Percentiles rank a stretch among this genome's conserved stretches.
Evolutionary conservation across 2,113 vertebrate genomes (phyloP).

Genomic region (Centropristis striata): DNA sequence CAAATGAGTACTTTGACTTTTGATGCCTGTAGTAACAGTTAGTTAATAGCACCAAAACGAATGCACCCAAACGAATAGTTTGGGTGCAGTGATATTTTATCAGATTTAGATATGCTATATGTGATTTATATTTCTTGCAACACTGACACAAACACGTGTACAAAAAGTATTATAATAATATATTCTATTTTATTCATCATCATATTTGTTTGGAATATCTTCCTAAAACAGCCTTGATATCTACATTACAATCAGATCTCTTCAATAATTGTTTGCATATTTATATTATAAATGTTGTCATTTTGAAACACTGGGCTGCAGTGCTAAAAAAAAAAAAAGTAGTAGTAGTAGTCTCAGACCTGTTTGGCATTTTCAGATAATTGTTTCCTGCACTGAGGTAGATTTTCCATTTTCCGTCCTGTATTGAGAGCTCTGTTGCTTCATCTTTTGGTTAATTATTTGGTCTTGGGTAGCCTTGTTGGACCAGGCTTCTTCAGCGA

Average conservation of each 20-base stretch:
- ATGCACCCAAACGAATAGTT: too few species aligned
- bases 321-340: neutral
- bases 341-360: neutral
- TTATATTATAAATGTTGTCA: neutral
- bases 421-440: constrained; percentile 15
- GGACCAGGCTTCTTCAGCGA: constrained; percentile 10
- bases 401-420: constrained; percentile 4
- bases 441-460: constrained; percentile 25
- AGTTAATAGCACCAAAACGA: too few species aligned
- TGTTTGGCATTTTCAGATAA: constrained; percentile 2
- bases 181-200: neutral
- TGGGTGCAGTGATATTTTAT: too few species aligned
- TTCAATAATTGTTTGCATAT: neutral
- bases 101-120: too few species aligned
- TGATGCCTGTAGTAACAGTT: too few species aligned
- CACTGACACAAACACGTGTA: neutral
- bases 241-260: neutral
- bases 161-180: neutral
- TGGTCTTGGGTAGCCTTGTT: constrained; percentile 44
- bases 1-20: too few species aligned
- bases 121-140: too few species aligned
- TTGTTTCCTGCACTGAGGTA: neutral
- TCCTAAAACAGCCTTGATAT: neutral
- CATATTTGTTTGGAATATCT: neutral
- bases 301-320: neutral